Conservation (phyloP, 1,140 invertebrate genomes). For the Olivierus martensii region DNA sequence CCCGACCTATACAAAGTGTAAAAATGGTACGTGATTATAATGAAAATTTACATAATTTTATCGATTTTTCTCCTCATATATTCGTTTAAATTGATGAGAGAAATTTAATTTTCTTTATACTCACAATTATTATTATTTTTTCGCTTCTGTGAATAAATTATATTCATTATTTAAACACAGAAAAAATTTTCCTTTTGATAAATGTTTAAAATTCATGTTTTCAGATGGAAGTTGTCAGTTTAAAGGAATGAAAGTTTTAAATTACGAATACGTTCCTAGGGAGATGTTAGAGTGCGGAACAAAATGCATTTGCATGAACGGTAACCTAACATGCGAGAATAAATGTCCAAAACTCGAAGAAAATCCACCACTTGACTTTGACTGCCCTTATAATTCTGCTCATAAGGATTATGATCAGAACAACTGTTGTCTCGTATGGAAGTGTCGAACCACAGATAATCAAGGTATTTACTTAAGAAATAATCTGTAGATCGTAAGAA, state of each 20-base stretch:
- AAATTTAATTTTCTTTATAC: too few relatives aligned
- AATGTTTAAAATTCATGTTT: background rate
- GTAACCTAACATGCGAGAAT: constrained; percentile 64
- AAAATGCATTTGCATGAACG: constrained; percentile 70
- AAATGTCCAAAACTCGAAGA: constrained; percentile 57
- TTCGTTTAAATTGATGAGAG: too few relatives aligned
- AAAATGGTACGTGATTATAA: constrained; percentile 17
- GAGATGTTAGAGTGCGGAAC: constrained; percentile 56
- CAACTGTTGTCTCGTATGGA: constrained; percentile 48
- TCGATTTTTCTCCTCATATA: too few relatives aligned
- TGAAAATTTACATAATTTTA: too few relatives aligned
- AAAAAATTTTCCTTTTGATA: too few relatives aligned
- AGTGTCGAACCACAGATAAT: constrained; percentile 19
- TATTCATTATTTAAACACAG: too few relatives aligned
- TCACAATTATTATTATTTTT: too few relatives aligned
- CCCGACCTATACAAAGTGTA: constrained; percentile 44
- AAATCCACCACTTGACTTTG: constrained; percentile 51
- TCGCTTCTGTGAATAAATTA: too few relatives aligned
- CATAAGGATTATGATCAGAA: constrained; percentile 41
- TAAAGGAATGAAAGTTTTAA: constrained; percentile 32
- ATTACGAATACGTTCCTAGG: constrained; percentile 51
- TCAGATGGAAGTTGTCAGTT: constrained; percentile 27
- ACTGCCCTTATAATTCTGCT: constrained; percentile 41
- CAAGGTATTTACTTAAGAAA: too few relatives aligned
- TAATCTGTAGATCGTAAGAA: too few relatives aligned